phyloP scores from a whole-genome alignment of 2,113 vertebrate species.

The Tauraco erythrolophus region DNA sequence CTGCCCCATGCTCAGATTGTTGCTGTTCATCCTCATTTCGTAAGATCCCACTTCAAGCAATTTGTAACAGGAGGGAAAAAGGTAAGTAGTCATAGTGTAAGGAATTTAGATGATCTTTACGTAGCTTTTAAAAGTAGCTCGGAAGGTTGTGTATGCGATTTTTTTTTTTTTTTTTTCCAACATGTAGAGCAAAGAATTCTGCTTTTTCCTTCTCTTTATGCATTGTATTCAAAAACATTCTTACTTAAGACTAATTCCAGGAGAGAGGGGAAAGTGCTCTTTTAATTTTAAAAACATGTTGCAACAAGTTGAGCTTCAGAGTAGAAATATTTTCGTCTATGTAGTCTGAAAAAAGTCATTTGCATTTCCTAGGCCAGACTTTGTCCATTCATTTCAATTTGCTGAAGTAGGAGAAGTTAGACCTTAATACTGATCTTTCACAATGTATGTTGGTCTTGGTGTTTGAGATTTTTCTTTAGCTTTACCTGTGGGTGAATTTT shows the following conservation, averaged over 20 bases:
- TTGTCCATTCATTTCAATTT: background rate
- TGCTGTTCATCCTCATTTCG: conserved; percentile 92
- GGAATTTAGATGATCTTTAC: background rate
- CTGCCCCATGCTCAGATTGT: conserved; percentile 71
- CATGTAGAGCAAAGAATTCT: background rate
- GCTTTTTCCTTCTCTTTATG: background rate
- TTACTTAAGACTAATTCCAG: background rate
- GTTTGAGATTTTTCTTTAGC: background rate
- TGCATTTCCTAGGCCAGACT: background rate
- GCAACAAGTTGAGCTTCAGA: background rate
- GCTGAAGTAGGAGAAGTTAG: background rate
- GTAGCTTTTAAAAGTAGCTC: background rate
- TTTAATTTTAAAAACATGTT: background rate
- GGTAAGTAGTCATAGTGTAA: conserved; percentile 74
- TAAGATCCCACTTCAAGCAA: conserved; percentile 93
- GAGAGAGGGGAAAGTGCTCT: background rate
- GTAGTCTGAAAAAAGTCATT: background rate
- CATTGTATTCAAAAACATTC: background rate
- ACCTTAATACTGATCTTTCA: background rate
- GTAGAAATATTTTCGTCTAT: background rate
- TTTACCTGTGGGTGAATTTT: background rate
- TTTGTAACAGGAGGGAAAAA: conserved; percentile 98
- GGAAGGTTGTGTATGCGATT: background rate
- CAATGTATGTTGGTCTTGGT: background rate
- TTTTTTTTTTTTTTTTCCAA: no score